Evolutionary conservation across 2,113 vertebrate species (phyloP).

Genomic region (Oryzias javanicus): DNA sequence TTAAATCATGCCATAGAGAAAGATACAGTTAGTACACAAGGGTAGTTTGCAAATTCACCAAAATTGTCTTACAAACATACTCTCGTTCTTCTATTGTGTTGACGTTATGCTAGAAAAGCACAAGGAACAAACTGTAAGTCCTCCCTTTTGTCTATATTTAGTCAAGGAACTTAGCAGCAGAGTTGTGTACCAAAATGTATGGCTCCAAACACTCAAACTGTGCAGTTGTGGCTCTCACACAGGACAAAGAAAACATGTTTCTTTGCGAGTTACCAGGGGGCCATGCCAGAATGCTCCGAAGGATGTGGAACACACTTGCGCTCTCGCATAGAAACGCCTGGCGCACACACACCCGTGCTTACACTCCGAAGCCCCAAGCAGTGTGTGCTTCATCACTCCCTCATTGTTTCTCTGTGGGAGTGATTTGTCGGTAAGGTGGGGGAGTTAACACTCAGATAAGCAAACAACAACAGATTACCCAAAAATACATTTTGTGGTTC

Average conservation of each 20-base stretch:
- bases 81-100: no score
- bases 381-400: slow-evolving; percentile 22
- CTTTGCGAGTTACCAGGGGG: slow-evolving; percentile 39
- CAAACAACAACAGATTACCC: slow-evolving; percentile 54
- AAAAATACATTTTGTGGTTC: slow-evolving; percentile 44
- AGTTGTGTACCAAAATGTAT: slow-evolving; percentile 12
- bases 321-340: background rate
- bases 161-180: background rate
- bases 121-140: no score
- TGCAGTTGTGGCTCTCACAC: slow-evolving; percentile 16
- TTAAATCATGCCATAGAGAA: no score
- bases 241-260: slow-evolving; percentile 40
- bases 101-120: no score
- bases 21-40: no score
- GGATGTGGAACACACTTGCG: slow-evolving; percentile 5
- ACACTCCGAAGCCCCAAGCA: background rate
- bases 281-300: slow-evolving; percentile 11
- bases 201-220: slow-evolving; percentile 45
- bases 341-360: background rate
- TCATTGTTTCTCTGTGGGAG: slow-evolving; percentile 44
- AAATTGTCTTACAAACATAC: no score
- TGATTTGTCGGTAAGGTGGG: slow-evolving; percentile 44
- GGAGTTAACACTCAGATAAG: slow-evolving; percentile 52
- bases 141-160: no score
- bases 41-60: no score